Evolutionary conservation across 2,113 vertebrate genomes (phyloP), one percentile per base, ranked within the genome.

Genomic region (Coreoperca whiteheadi): DNA sequence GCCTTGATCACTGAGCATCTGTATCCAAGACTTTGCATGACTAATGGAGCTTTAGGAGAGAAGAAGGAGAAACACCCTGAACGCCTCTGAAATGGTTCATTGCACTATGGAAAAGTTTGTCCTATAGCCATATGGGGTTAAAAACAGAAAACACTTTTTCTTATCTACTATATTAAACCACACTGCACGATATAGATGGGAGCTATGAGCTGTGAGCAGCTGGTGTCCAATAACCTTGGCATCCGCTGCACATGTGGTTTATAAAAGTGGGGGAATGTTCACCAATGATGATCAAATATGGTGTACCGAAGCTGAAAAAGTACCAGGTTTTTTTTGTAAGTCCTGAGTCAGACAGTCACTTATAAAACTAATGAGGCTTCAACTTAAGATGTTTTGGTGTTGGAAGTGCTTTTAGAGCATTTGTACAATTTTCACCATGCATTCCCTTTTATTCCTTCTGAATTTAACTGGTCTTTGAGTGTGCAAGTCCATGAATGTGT

Each of bases 271-370:
- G n/a, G 20, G 57, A n/a, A 2, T 10, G 8, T 39, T 6, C 18
- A 7, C 21, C 21, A 37, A 16, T 20, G 59, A 8, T 57, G 23
- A 46, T 77, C 69, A 69, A 69, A 74, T 32, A 77, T 30, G 23
- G 50, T 51, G 18, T 4, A n/a, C 20, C 32, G 30, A 53, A 51
- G 12, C 25, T 68, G 21, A 60, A 65, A 63, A 28, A 21, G 8
- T 34, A 23, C 64, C 48, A 10, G 1, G 41, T 59, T 80, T 74
- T 28, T 48, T 65, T 81, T 78, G 2, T 65, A 11, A 80, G 48
- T 32, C 18, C 21, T 48, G 30, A 64, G 15, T 54, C 61, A 73
- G 7, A 77, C 39, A 59, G 51, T 53, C 28, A 37, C 25, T 60
- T 16, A 37, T 50, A 1, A 59, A 32, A 37, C 10, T 50, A 71